phyloP scores from a whole-genome alignment of 2,888 invertebrate species.

The Chelonus formosanus region DNA sequence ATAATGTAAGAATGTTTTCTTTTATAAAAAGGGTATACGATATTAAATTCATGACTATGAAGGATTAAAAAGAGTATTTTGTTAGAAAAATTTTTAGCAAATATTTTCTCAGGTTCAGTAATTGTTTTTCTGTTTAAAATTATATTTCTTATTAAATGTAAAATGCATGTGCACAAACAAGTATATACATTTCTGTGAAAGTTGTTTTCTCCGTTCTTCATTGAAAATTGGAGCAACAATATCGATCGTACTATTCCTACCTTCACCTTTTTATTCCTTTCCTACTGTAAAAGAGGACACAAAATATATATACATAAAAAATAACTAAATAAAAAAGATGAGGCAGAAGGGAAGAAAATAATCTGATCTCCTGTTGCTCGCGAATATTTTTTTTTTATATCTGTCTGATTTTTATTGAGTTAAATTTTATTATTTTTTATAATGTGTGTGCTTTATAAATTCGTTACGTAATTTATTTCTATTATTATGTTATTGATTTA shows the following conservation, averaged over 20 bases:
- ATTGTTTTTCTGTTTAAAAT: no score
- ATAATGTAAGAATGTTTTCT: no score
- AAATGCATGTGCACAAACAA: constrained; percentile 17
- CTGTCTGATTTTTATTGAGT: background rate
- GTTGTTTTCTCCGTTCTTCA: constrained; percentile 13
- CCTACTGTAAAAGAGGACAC: background rate
- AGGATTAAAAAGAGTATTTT: no score
- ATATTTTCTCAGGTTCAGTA: no score
- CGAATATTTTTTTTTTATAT: background rate
- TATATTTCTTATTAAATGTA: background rate
- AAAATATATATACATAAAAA: constrained; percentile 6
- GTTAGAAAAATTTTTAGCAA: no score
- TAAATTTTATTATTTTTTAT: no score
- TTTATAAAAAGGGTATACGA: no score
- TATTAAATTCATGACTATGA: no score
- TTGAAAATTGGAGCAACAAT: constrained; percentile 34
- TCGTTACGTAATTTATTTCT: background rate
- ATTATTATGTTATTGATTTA: background rate
- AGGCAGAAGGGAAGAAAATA: constrained; percentile 9
- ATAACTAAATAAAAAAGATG: background rate
- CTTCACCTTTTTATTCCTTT: constrained; percentile 19
- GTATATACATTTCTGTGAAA: constrained; percentile 19
- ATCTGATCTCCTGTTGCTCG: constrained; percentile 13
- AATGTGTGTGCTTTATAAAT: background rate
- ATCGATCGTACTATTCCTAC: constrained; percentile 31